A percentile compares a stretch with the other conserved stretches of the same genome.
Conservation (phyloP, 2,113 vertebrate genomes). For the Lampris incognitus region DNA sequence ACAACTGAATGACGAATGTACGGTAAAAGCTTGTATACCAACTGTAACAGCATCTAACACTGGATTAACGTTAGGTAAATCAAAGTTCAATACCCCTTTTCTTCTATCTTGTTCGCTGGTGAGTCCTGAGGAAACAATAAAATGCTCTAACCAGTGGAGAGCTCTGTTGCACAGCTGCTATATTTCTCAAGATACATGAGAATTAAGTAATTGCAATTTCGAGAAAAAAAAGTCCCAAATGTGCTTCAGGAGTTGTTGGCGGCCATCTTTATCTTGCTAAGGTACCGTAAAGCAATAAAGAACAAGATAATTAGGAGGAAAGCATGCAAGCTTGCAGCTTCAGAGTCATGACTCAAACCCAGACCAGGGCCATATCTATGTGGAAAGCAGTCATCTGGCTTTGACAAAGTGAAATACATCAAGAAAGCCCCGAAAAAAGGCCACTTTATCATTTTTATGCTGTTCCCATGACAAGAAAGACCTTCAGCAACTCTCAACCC, state of each 20-base stretch:
- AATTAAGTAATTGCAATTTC: not conserved
- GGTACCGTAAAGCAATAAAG: constrained; percentile 56
- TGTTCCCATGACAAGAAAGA: constrained; percentile 79
- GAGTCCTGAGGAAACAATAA: too few species aligned
- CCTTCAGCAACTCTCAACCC: constrained; percentile 73
- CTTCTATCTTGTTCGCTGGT: too few species aligned
- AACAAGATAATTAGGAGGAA: constrained; percentile 54
- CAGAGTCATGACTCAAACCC: constrained; percentile 56
- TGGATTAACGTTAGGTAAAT: not conserved
- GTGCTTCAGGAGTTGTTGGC: constrained; percentile 9
- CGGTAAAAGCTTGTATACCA: not conserved
- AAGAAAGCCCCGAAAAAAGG: constrained; percentile 51
- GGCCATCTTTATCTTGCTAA: constrained; percentile 35
- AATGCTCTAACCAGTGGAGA: too few species aligned
- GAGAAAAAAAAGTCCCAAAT: constrained; percentile 18
- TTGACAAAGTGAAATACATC: constrained; percentile 76
- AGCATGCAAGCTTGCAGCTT: constrained; percentile 11
- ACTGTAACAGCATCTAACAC: not conserved
- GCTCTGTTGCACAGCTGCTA: not conserved
- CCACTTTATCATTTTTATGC: constrained; percentile 79
- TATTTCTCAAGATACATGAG: constrained; percentile 18
- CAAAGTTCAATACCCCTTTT: not conserved
- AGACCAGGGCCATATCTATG: constrained; percentile 51
- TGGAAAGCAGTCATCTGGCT: constrained; percentile 52
- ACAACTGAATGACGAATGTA: not conserved